These are phyloP conservation scores for Lycodopsis pacificus DNA, from an alignment of 2,797 vertebrate genomes.

Conservation along the genomic window DNA sequence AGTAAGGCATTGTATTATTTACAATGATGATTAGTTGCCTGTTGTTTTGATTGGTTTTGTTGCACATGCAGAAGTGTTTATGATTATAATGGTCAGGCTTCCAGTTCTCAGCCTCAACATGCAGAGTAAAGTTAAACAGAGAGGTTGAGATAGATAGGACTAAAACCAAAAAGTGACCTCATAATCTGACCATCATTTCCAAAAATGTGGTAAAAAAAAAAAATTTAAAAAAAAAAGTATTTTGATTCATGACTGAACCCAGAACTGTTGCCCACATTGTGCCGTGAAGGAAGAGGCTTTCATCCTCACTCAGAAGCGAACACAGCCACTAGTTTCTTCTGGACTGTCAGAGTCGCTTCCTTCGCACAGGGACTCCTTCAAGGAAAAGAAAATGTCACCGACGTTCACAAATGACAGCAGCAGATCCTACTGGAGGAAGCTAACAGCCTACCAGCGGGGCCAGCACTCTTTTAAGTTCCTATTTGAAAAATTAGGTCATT, in stretches of 20 bases:
- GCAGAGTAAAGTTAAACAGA: conserved; percentile 46
- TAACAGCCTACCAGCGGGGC: conserved; percentile 20
- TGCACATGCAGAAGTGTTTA: conserved; percentile 48
- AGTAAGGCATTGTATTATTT: conserved; percentile 57
- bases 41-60: conserved; percentile 20
- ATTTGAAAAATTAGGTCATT: conserved; percentile 36
- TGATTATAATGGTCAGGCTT: conserved; percentile 19
- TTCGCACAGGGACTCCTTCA: conserved; percentile 85
- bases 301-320: conserved; percentile 83
- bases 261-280: conserved; percentile 7
- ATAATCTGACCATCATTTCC: not conserved
- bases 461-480: conserved; percentile 9
- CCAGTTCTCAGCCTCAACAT: conserved; percentile 55
- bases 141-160: conserved; percentile 12
- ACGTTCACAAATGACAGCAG: conserved; percentile 22
- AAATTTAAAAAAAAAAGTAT: too few relatives aligned
- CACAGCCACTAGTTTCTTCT: conserved; percentile 81
- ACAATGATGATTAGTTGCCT: conserved; percentile 25
- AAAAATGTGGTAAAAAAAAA: not conserved
- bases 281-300: conserved; percentile 5
- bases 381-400: conserved; percentile 42
- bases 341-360: conserved; percentile 82
- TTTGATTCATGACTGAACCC: conserved; percentile 14
- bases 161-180: conserved; percentile 2
- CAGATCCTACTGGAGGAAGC: conserved; percentile 20